Percentiles rank a stretch among this genome's conserved stretches.
Conservation (phyloP, 2,888 invertebrate genomes). For the Lasioglossum morio region DNA sequence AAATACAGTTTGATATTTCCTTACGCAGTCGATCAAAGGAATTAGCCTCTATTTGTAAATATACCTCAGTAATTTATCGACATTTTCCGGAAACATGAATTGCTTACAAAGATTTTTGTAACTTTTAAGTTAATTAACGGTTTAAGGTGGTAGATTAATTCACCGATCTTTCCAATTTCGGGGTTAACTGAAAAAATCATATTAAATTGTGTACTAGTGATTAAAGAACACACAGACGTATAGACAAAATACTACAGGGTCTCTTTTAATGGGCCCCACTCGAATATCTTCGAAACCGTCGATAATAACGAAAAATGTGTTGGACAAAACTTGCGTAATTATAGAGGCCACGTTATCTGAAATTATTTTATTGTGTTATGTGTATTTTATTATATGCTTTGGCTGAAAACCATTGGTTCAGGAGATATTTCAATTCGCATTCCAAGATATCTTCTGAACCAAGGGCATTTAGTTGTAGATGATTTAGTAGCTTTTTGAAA, state of each 20-base stretch:
- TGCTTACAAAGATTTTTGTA: slow-evolving; percentile 48
- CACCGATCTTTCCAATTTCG: slow-evolving; percentile 37
- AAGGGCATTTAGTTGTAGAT: not conserved
- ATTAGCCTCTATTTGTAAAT: slow-evolving; percentile 71
- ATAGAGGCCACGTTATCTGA: not conserved
- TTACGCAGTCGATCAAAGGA: slow-evolving; percentile 57
- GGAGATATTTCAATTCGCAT: not conserved
- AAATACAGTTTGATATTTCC: slow-evolving; percentile 65
- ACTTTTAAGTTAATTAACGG: slow-evolving; percentile 48
- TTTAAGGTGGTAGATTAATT: slow-evolving; percentile 37
- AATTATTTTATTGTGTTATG: too few relatives aligned
- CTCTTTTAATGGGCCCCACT: not conserved
- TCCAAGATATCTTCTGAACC: not conserved
- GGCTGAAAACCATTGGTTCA: not conserved
- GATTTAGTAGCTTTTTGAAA: not conserved
- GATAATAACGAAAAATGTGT: not conserved
- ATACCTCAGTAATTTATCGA: slow-evolving; percentile 64
- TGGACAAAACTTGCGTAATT: not conserved
- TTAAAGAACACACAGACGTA: not conserved
- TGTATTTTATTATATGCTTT: not conserved
- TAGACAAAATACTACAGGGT: not conserved
- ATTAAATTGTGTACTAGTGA: slow-evolving; percentile 17
- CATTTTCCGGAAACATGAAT: slow-evolving; percentile 40
- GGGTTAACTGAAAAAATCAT: slow-evolving; percentile 16
- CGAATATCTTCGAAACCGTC: not conserved